Evolutionary conservation across 2,113 vertebrate species (phyloP).

Genomic region (Illadopsis cleaveri): DNA sequence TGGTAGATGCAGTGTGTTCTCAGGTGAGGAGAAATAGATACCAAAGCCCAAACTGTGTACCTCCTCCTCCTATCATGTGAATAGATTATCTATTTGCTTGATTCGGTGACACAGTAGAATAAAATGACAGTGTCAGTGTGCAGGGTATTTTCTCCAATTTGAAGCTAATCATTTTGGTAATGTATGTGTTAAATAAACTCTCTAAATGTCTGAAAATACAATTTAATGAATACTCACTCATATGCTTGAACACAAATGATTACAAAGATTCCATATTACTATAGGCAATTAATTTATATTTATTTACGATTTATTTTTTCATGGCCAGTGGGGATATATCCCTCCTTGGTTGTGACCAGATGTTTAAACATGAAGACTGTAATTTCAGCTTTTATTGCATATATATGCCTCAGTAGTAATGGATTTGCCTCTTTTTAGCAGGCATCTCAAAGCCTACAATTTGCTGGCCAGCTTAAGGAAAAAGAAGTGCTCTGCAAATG

Average conservation of each 20-base stretch:
- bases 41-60: not conserved
- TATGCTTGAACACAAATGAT: conserved; percentile 15
- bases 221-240: conserved; percentile 17
- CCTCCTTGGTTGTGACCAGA: conserved; percentile 56
- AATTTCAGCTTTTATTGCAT: conserved; percentile 54
- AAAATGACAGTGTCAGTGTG: not conserved
- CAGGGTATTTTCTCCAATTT: not conserved
- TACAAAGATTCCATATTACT: conserved; percentile 29
- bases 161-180: not conserved
- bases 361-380: conserved; percentile 46
- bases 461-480: conserved; percentile 37
- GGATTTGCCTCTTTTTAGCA: conserved; percentile 24
- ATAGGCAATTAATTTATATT: conserved; percentile 51
- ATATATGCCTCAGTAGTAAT: conserved; percentile 26
- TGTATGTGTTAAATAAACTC: conserved; percentile 31
- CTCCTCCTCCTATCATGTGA: not conserved
- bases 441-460: conserved; percentile 31
- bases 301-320: conserved; percentile 60
- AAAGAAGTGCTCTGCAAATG: not conserved
- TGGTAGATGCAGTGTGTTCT: not conserved
- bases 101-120: not conserved
- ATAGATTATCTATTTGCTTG: not conserved
- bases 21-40: not conserved
- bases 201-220: not conserved
- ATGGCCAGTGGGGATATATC: not conserved